Base-by-base conservation (phyloP, 2,888 invertebrate genomes). In the Apodemia zela region DNA sequence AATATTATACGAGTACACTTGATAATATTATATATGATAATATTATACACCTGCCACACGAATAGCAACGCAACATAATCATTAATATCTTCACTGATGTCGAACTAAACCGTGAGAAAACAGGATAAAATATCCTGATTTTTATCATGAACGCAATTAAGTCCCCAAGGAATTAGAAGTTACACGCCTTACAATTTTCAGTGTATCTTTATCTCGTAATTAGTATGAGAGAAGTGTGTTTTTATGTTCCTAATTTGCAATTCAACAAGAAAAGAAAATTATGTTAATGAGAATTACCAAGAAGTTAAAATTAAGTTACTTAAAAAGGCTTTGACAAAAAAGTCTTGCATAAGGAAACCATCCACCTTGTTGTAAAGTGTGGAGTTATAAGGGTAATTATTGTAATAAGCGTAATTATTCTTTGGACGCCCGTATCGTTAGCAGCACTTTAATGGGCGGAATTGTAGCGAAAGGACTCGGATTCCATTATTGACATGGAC, bases 191-290 rank as follows among this genome's bases (percentile, higher is more conserved):
- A 51, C 51, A 51, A 25, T 18, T 13, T 25, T 21, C 6, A 25
- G 25, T 6, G 25, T 51, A 13, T 51, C 25, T 51, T 51, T 21
- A 51, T 51, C 5, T 21, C 10, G 51, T 51, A 51, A 54, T 54
- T 54, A 54, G 54, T 54, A 54, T n/a, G 5, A 51, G 51, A 13
- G 13, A 51, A 51, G 51, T 51, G 51, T 51, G 51, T 51, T 51
- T 51, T 51, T 51, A 51, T 51, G 21, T 51, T 18, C 18, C 11
- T 51, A 51, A 51, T 51, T 51, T 51, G 51, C 51, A 51, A 51
- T 51, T 51, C 21, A 51, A 51, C 21, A n/a, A 4, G 51, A 21
- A 51, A 51, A 51, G 51, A 51, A 18, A 51, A 51, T 21, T 51
- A 51, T 51, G 51, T 11, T 51, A 51, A 51, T 51, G 18, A 21